Evolutionary conservation across 2,113 vertebrate genomes (phyloP).

Genomic region (Brachypodius melanocephalos): DNA sequence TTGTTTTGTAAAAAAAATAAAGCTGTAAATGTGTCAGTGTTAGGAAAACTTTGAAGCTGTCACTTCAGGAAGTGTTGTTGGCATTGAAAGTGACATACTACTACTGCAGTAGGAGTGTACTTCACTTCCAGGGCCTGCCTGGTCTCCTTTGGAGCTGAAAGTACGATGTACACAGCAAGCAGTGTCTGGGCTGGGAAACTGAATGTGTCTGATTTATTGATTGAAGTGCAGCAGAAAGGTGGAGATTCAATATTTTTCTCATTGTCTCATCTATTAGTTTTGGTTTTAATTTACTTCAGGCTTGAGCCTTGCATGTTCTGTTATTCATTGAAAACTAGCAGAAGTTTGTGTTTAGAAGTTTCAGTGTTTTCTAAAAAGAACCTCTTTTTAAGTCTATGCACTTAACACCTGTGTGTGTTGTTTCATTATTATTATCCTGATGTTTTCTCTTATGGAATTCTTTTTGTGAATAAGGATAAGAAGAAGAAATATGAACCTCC

Average conservation of each 20-base stretch:
- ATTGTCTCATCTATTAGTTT: fast-evolving
- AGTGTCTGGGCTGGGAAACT: not conserved
- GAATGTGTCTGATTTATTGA: fast-evolving
- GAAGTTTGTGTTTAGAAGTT: not conserved
- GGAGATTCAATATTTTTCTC: not conserved
- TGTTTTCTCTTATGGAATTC: not conserved
- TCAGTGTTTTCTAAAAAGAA: too few species aligned
- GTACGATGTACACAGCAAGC: fast-evolving
- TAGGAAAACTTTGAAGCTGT: not conserved
- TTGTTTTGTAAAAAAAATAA: not conserved
- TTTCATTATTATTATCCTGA: not conserved
- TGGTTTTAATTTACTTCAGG: not conserved
- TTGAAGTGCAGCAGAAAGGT: not conserved
- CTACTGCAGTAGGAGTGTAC: not conserved
- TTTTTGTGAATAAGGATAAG: constrained; percentile 83
- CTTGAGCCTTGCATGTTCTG: fast-evolving
- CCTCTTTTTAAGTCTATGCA: not conserved
- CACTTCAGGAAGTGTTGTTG: not conserved
- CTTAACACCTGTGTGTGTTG: not conserved
- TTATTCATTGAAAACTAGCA: not conserved
- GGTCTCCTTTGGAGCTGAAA: not conserved
- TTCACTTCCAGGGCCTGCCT: not conserved
- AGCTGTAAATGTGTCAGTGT: not conserved
- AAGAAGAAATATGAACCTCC: constrained; percentile 99
- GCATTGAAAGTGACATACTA: not conserved